Evolutionary conservation across 2,888 invertebrate genomes (phyloP).

Genomic region (Poecilus cupreus): DNA sequence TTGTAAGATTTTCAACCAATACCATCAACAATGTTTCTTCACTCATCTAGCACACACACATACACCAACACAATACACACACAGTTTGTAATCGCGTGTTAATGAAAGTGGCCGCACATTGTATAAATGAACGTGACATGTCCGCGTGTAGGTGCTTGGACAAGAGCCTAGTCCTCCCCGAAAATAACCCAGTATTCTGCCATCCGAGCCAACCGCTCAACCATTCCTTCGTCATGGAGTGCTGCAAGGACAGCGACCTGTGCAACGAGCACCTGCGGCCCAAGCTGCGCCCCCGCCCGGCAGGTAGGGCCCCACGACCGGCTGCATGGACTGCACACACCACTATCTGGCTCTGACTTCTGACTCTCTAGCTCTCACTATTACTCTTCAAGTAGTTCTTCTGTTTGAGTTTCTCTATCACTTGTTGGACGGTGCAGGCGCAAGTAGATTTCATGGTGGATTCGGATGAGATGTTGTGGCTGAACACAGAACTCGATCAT

Average conservation of each 20-base stretch:
- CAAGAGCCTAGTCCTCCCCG: conserved; percentile 83
- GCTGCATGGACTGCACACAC: conserved; percentile 48
- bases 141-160: conserved; percentile 81
- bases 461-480: too few species aligned
- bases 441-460: too few species aligned
- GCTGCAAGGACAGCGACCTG: conserved; percentile 85
- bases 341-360: conserved; percentile 49
- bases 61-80: too few species aligned
- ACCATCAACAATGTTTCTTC: too few species aligned
- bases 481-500: too few species aligned
- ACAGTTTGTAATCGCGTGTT: too few species aligned
- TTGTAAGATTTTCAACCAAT: too few species aligned
- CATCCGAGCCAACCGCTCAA: conserved; percentile 84
- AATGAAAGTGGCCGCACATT: neutral
- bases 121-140: neutral
- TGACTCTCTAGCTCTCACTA: conserved; percentile 32
- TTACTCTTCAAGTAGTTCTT: conserved; percentile 32
- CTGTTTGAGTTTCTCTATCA: too few species aligned
- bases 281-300: conserved; percentile 79
- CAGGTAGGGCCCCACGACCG: conserved; percentile 76
- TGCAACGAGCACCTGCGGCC: conserved; percentile 85
- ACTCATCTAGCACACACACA: too few species aligned
- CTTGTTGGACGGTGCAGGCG: too few species aligned
- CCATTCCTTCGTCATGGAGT: conserved; percentile 86
- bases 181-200: conserved; percentile 89